Conservation (phyloP, 2,888 invertebrate species). For the Thecophora atra region DNA sequence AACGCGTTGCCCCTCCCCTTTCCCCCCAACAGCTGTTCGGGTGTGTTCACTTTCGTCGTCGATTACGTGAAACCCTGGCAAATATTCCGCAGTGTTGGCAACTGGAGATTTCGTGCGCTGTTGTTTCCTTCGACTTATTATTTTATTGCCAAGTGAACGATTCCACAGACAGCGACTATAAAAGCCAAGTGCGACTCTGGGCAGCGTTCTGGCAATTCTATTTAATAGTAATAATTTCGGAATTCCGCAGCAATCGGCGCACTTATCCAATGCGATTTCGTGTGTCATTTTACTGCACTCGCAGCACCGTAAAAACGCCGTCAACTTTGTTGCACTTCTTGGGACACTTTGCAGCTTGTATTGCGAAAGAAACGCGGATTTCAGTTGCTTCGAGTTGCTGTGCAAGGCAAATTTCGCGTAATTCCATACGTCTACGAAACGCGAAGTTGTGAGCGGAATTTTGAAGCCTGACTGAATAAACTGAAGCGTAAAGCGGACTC, state of each 20-base stretch:
- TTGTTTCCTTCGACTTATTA: conserved; percentile 36
- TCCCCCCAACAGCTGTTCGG: not conserved
- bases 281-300: conserved; percentile 7
- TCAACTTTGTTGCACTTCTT: not conserved
- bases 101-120: conserved; percentile 28
- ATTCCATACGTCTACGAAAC: too few species aligned
- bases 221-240: too few species aligned
- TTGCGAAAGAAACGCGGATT: not conserved
- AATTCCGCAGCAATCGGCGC: too few species aligned
- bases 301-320: not conserved
- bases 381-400: not conserved
- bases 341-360: not conserved
- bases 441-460: too few species aligned
- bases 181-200: too few species aligned
- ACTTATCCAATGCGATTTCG: too few species aligned
- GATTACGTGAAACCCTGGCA: conserved; percentile 29
- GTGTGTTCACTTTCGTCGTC: not conserved
- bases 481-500: too few species aligned
- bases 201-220: too few species aligned
- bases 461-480: too few species aligned
- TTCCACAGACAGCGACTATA: too few species aligned
- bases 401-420: too few species aligned
- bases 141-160: conserved; percentile 33
- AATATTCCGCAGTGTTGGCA: conserved; percentile 24
- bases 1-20: conserved; percentile 4